These are phyloP conservation scores for Galbula dea DNA, from an alignment of 2,113 vertebrate genomes.

Conservation along the genomic window DNA sequence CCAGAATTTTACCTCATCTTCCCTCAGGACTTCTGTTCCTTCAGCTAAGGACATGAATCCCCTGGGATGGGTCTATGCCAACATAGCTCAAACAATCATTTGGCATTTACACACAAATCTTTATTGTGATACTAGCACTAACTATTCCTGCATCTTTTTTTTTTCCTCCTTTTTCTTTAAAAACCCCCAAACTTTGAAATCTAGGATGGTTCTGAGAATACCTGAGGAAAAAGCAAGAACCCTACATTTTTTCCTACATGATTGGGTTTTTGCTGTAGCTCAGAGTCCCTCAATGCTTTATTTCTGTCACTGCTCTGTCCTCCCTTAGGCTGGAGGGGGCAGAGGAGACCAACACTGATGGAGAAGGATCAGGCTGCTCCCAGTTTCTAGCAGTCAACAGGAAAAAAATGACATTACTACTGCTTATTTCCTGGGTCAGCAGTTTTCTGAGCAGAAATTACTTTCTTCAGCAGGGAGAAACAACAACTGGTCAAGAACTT, in stretches of 20 bases:
- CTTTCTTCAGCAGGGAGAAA: constrained; percentile 19
- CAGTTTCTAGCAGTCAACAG: not conserved
- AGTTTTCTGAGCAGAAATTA: constrained; percentile 22
- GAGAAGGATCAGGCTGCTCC: not conserved
- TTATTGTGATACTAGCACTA: not conserved
- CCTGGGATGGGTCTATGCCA: not conserved
- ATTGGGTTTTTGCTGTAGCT: not conserved
- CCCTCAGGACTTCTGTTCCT: not conserved
- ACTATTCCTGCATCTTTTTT: not conserved
- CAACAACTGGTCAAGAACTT: not conserved
- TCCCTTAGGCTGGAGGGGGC: not conserved
- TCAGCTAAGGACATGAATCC: not conserved
- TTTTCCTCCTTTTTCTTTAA: not conserved
- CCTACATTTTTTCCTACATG: not conserved
- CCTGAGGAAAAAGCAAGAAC: not conserved
- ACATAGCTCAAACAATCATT: not conserved
- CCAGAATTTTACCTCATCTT: not conserved
- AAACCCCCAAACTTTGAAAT: not conserved
- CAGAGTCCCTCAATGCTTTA: not conserved
- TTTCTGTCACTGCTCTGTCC: not conserved
- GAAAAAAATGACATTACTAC: not conserved
- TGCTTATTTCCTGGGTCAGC: constrained; percentile 7
- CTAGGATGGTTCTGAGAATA: not conserved
- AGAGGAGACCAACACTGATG: not conserved
- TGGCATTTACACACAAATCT: not conserved